Base-by-base conservation (phyloP, 2,797 vertebrate species). In the Crossoptilon crossoptilon region DNA sequence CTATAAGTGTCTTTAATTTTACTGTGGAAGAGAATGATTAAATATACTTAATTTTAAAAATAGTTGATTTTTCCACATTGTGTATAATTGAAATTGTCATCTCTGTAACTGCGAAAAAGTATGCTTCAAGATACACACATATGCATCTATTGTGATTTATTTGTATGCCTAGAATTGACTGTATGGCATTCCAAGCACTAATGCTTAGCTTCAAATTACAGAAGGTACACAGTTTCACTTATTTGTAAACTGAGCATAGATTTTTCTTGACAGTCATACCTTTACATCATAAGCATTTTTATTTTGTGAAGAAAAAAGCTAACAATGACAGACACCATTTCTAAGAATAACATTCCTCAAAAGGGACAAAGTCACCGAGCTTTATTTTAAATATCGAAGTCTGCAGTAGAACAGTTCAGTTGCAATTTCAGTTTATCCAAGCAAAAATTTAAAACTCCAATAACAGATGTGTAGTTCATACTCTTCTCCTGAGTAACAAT, bases 241-340 rank as follows among this genome's bases (percentile, higher is more conserved):
- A 55, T 70, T 48, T 26, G 43, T 56, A 73, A 92, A 76, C 49
- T 58, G 63, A 72, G 19, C 35, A 53, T 80, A 75, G 63, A 87
- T 95, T 91, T 95, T 93, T 39, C 60, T 73, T 91, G 85, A 88
- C 53, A 64, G 67, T 89, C 78, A 63, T 0, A 4, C 73, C 24
- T 79, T 88, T 58, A 35, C 37, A 10, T 82, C 69, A 93, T 77
- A 69, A 77, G 58, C 39, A 71, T 58, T 87, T 49, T 88, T 56
- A 79, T 88, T 90, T 93, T 77, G 49, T 69, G 82, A 81, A 84
- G 71, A 87, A 70, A 76, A 87, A 86, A 91, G 48, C 21, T 67
- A 76, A 59, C 48, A 63, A 1, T 67, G 83, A 56, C 64, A 88
- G 66, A 74, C n/a, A 23, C 12, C 4, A 3, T 74, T 84, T 86